These are phyloP conservation scores for Epizoanthus fatuus DNA, from an alignment of 92 coral and sea anemone genomes.

Conservation along the genomic window DNA sequence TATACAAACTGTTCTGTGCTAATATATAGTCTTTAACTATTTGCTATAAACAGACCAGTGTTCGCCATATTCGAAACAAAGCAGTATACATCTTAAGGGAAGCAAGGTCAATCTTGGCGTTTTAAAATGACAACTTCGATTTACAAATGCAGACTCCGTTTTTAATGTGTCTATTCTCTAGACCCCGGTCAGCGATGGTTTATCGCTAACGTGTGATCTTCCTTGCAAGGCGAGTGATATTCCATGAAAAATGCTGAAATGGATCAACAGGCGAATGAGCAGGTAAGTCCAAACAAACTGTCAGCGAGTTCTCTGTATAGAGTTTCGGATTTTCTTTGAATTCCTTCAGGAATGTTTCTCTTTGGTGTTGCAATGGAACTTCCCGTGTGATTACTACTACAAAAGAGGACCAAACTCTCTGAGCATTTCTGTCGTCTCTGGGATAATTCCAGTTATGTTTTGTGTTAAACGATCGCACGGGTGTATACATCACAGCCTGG, in stretches of 20 bases:
- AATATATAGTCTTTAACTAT: too few relatives aligned
- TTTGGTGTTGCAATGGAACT: conserved; percentile 34
- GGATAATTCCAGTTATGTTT: conserved; percentile 52
- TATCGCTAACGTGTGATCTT: too few relatives aligned
- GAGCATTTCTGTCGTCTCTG: conserved; percentile 26
- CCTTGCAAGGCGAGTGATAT: background rate
- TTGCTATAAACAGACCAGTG: too few relatives aligned
- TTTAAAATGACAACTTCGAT: too few relatives aligned
- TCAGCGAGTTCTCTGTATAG: conserved; percentile 53
- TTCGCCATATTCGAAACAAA: too few relatives aligned
- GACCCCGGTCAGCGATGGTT: too few relatives aligned
- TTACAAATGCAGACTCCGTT: too few relatives aligned
- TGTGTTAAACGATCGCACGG: conserved; percentile 24
- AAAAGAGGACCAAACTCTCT: conserved; percentile 47
- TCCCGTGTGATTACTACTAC: background rate
- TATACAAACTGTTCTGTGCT: too few relatives aligned
- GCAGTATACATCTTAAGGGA: too few relatives aligned
- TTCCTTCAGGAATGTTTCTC: conserved; percentile 4
- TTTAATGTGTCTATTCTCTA: too few relatives aligned
- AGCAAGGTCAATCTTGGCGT: too few relatives aligned
- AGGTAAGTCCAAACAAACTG: conserved; percentile 47
- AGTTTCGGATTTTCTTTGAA: conserved; percentile 37
- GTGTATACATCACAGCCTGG: conserved; percentile 55
- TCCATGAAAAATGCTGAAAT: conserved; percentile 40
- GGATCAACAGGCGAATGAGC: conserved; percentile 42